phyloP scores from a whole-genome alignment of 2,113 vertebrate genomes.

The Syrmaticus mikado region DNA sequence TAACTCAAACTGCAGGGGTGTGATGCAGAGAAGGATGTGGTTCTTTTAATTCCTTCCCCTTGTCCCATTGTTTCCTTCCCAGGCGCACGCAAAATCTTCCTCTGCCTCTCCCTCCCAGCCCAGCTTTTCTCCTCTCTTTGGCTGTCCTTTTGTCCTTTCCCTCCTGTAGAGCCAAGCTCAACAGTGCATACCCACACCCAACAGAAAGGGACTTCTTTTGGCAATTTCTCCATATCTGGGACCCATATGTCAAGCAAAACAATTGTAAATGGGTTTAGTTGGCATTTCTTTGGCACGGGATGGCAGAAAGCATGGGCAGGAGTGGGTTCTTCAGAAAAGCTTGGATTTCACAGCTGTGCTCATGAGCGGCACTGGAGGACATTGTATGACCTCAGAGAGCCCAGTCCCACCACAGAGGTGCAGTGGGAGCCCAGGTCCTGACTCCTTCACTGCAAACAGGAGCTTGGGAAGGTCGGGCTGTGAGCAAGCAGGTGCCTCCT shows the following conservation, averaged over 20 bases:
- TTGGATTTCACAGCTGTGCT: neutral
- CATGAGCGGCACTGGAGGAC: neutral
- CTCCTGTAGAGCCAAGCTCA: neutral
- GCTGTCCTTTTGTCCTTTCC: neutral
- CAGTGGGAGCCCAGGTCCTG: neutral
- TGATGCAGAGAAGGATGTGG: conserved; percentile 52
- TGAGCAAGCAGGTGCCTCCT: neutral
- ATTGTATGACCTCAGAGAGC: neutral
- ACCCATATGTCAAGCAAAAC: conserved; percentile 30
- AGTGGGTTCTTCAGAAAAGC: neutral
- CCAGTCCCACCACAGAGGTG: neutral
- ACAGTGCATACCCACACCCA: neutral
- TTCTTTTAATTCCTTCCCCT: conserved; percentile 41
- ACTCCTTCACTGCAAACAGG: neutral
- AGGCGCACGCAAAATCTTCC: neutral
- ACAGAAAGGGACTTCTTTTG: neutral
- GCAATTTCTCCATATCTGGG: conserved; percentile 38
- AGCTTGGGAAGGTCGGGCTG: neutral
- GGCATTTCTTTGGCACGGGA: neutral
- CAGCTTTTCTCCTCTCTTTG: conserved; percentile 15
- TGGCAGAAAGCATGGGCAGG: neutral
- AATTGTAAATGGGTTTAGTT: conserved; percentile 26
- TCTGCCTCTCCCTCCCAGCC: conserved; percentile 13
- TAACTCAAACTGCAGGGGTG: neutral
- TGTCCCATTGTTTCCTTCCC: conserved; percentile 48